Base-by-base conservation (phyloP, 2,113 vertebrate genomes). In the Meleagris gallopavo region DNA sequence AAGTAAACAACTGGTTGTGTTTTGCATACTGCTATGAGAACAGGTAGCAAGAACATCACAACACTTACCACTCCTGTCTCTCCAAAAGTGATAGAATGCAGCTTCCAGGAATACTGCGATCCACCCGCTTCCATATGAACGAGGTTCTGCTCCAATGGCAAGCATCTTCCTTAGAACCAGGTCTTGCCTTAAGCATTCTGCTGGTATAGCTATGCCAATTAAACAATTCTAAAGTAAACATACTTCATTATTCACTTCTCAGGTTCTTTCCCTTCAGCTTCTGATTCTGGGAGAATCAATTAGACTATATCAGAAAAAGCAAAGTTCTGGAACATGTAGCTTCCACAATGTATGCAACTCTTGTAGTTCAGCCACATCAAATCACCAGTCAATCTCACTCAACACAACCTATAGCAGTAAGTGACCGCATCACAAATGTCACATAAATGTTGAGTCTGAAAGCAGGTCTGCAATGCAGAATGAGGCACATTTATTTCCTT, bases 351-450 rank as follows among this genome's bases (percentile, higher is more conserved):
- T 2, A 40, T 22, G 55, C 34, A 65, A 64, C 29, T 64, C 45
- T 30, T 29, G 2, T 27, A 41, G 18, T 21, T n/a, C 40, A n/a
- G 65, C 41, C 32, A 69, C 43, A 48, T 11, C 32, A 25, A 46
- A 48, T 34, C 62, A 43, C 43, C 20, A n/a, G 43, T 25, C 13
- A 48, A 48, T 21, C 32, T 34, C 61, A 48, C 20, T 21, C 41
- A 75, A 36, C 41, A 75, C n/a, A 29, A 46, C 21, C 73, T 34
- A 60, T 15, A 58, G 11, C 13, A 41, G 54, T 4, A 69, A 58
- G 34, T 1, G 3, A 7, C 55, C 46, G 45, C 75, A 82, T 38
- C 50, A 76, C 3, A 0, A 0, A 54, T 36, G 38, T 46, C 46
- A 64, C 24, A 62, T 55, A 22, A 52, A 46, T 57, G 72, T 13